phyloP scores from a whole-genome alignment of 2,797 vertebrate species.

The Trachops cirrhosus region DNA sequence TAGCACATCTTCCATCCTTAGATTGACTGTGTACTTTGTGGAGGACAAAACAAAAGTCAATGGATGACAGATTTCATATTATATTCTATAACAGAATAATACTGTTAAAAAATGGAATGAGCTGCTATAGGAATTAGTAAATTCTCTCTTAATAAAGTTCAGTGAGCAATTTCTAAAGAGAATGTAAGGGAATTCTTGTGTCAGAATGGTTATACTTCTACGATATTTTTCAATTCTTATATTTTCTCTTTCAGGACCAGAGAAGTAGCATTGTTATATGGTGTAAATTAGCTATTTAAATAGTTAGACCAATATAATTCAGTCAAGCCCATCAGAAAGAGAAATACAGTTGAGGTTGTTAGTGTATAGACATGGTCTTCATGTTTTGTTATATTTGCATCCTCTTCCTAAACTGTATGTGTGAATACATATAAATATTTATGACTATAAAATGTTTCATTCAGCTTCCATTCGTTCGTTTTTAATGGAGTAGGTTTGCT shows the following conservation, averaged over 20 bases:
- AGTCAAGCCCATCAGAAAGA: not conserved
- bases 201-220: not conserved
- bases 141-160: not conserved
- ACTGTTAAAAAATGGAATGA: not conserved
- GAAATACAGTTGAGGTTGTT: constrained; percentile 11
- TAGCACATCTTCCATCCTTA: not conserved
- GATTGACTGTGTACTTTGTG: not conserved
- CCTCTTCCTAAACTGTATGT: not conserved
- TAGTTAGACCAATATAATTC: not conserved
- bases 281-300: not conserved
- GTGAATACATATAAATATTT: not conserved
- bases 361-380: not conserved
- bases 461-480: not conserved
- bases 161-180: not conserved
- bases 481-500: constrained; percentile 9
- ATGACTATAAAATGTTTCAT: not conserved
- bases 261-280: not conserved
- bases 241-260: not conserved
- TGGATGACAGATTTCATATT: not conserved
- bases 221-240: not conserved
- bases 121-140: not conserved
- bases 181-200: not conserved
- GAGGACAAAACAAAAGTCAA: not conserved
- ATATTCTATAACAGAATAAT: not conserved
- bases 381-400: not conserved